A percentile compares a stretch with the other conserved stretches of the same genome.
Conservation (phyloP, 2,113 vertebrate genomes). For the Promerops cafer region DNA sequence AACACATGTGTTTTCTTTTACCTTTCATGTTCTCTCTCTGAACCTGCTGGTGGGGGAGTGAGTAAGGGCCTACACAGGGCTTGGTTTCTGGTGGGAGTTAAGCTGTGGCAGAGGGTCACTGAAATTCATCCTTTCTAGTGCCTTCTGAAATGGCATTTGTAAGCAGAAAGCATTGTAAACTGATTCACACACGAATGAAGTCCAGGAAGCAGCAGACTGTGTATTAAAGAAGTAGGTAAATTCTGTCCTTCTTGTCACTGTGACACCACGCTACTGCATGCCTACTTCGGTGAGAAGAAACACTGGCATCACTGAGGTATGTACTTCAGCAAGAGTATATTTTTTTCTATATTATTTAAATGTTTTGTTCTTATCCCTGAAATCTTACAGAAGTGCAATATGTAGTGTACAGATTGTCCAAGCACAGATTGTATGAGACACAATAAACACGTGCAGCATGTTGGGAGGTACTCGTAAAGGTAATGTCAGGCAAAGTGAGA, state of each 20-base stretch:
- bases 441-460: accelerated
- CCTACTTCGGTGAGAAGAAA: not conserved
- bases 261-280: not conserved
- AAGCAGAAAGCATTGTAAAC: not conserved
- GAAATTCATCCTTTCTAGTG: not conserved
- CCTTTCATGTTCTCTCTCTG: not conserved
- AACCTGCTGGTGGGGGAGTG: no score
- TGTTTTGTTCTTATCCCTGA: not conserved
- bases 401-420: not conserved
- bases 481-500: not conserved
- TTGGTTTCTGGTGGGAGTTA: not conserved
- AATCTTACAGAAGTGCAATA: not conserved
- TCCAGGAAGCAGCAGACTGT: not conserved
- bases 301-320: not conserved
- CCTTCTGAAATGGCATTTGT: not conserved
- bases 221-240: not conserved
- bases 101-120: not conserved
- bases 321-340: not conserved
- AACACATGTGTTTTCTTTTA: not conserved
- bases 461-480: not conserved
- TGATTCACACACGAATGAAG: not conserved
- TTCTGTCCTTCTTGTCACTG: not conserved
- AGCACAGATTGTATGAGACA: not conserved
- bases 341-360: not conserved
- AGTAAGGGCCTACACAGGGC: accelerated